These are phyloP conservation scores for Tryphoninae sp. DNA, from an alignment of 2,888 invertebrate species.

Conservation along the genomic window DNA sequence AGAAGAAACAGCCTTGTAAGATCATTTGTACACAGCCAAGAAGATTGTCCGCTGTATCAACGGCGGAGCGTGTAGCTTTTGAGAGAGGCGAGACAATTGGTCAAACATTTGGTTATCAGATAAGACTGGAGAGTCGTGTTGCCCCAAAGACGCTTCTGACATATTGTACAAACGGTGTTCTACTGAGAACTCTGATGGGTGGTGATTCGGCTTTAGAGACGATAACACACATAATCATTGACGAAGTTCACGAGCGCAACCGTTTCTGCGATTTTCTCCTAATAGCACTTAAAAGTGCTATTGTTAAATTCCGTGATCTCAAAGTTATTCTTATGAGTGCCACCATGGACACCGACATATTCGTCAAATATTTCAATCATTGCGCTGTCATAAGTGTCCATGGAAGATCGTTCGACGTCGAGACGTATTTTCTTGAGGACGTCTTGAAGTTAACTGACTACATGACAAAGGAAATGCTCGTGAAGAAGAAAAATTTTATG, in stretches of 20 bases:
- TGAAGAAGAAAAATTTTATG: slow-evolving; percentile 75
- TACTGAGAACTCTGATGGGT: slow-evolving; percentile 93
- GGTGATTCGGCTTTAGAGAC: slow-evolving; percentile 87
- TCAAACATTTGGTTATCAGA: slow-evolving; percentile 93
- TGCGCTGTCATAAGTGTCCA: slow-evolving; percentile 90
- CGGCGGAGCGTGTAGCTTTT: slow-evolving; percentile 92
- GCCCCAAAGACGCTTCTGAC: slow-evolving; percentile 91
- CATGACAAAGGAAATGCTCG: slow-evolving; percentile 82
- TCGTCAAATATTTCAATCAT: slow-evolving; percentile 91
- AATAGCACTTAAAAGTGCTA: slow-evolving; percentile 90
- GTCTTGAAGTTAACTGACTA: slow-evolving; percentile 86
- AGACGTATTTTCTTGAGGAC: slow-evolving; percentile 91
- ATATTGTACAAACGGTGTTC: slow-evolving; percentile 95
- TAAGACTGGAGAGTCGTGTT: slow-evolving; percentile 92
- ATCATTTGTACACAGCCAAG: slow-evolving; percentile 97
- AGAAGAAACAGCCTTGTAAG: slow-evolving; percentile 86
- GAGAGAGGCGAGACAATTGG: slow-evolving; percentile 88
- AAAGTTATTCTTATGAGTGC: slow-evolving; percentile 97
- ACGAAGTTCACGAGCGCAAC: slow-evolving; percentile 98
- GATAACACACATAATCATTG: slow-evolving; percentile 94
- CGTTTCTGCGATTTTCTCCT: slow-evolving; percentile 96
- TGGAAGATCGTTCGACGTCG: slow-evolving; percentile 89
- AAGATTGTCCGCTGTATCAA: slow-evolving; percentile 93
- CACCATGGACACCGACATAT: slow-evolving; percentile 92
- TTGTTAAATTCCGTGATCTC: slow-evolving; percentile 87